A percentile compares a stretch with the other conserved stretches of the same genome.
phyloP scores from a whole-genome alignment of 2,113 vertebrate species.

The Antechinus stuartii region DNA sequence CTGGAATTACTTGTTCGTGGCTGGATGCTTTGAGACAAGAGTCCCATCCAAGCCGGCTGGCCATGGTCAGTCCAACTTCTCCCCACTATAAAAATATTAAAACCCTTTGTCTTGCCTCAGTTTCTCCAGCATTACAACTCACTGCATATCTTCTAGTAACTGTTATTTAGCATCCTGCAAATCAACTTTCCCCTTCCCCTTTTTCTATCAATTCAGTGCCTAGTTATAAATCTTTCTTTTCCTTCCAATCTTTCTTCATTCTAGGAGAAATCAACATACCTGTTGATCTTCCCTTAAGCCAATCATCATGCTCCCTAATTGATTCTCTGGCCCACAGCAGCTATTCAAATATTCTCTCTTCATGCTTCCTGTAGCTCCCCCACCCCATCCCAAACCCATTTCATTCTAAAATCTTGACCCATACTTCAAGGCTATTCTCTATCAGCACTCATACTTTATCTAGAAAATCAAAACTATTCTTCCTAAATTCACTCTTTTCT shows the following conservation, averaged over 20 bases:
- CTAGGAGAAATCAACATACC: neutral
- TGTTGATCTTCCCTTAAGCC: neutral
- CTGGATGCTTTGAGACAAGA: too few relatives aligned
- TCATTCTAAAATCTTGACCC: neutral
- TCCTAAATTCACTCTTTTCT: neutral
- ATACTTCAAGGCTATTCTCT: neutral
- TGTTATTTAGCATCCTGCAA: too few relatives aligned
- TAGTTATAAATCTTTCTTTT: neutral
- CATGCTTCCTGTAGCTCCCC: neutral
- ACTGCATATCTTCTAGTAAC: neutral
- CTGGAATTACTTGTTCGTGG: too few relatives aligned
- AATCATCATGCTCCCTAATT: neutral
- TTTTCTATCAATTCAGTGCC: too few relatives aligned
- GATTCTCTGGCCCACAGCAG: too few relatives aligned
- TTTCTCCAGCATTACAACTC: too few relatives aligned
- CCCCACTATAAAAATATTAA: too few relatives aligned
- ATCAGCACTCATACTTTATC: neutral
- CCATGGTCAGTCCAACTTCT: too few relatives aligned
- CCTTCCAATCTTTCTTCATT: neutral
- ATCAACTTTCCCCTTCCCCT: too few relatives aligned
- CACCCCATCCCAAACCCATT: neutral
- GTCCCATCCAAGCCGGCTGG: too few relatives aligned
- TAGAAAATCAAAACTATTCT: neutral
- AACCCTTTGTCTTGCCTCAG: too few relatives aligned
- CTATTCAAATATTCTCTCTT: neutral